Evolutionary conservation across 2,888 invertebrate genomes (phyloP).

Genomic region (Caenorhabditis sulstoni): DNA sequence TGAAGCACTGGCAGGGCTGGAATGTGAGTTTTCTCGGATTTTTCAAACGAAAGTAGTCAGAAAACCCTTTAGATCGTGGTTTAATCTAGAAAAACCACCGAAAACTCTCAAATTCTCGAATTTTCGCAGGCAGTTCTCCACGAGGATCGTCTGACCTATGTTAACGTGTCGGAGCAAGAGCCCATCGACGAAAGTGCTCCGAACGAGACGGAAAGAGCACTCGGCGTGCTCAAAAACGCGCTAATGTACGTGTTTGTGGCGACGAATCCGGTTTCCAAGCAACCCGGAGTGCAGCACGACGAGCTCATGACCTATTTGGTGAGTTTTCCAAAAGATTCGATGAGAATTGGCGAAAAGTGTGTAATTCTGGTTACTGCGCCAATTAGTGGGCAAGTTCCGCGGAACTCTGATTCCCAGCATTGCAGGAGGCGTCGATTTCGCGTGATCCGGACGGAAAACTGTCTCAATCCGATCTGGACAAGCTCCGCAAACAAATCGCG

Average conservation of each 20-base stretch:
- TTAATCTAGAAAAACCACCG: background rate
- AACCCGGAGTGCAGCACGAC: slow-evolving; percentile 35
- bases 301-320: slow-evolving; percentile 50
- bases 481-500: slow-evolving; percentile 30
- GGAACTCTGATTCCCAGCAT: no score
- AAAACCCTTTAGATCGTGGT: background rate
- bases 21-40: slow-evolving; percentile 14
- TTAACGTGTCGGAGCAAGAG: slow-evolving; percentile 2
- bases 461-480: background rate
- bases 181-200: background rate
- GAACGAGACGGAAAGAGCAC: slow-evolving; percentile 23
- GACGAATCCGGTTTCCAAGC: slow-evolving; percentile 26
- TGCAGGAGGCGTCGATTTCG: slow-evolving; percentile 32
- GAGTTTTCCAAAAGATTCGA: background rate
- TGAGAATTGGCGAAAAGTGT: no score
- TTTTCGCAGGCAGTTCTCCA: slow-evolving; percentile 18
- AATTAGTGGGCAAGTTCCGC: no score
- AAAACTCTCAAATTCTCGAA: slow-evolving; percentile 2
- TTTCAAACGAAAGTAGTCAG: background rate
- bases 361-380: no score
- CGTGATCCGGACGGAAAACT: slow-evolving; percentile 25
- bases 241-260: slow-evolving; percentile 57
- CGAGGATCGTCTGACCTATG: slow-evolving; percentile 40
- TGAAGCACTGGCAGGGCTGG: slow-evolving; percentile 45
- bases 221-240: slow-evolving; percentile 32